These are phyloP conservation scores for Leucophenga montana DNA, from an alignment of 2,888 invertebrate genomes.

Conservation along the genomic window DNA sequence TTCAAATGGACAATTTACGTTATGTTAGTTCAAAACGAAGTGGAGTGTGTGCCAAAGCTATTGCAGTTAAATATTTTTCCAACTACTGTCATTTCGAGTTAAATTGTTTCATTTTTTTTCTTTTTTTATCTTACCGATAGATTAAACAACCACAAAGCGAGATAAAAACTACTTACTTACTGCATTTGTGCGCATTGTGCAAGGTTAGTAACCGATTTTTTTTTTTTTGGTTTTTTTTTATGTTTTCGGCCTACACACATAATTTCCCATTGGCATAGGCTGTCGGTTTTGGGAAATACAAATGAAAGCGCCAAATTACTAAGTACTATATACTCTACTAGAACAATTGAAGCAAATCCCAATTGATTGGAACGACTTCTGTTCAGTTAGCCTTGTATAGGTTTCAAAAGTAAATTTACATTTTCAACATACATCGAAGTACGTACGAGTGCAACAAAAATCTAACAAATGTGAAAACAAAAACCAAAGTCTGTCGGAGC, in stretches of 20 bases:
- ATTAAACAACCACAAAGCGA: too few species aligned
- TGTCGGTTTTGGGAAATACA: too few species aligned
- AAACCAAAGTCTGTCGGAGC: background rate
- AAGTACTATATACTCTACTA: too few species aligned
- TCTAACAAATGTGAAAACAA: background rate
- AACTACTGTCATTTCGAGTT: constrained; percentile 25
- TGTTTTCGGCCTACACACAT: too few species aligned
- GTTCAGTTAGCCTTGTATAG: constrained; percentile 1
- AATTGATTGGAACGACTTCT: too few species aligned
- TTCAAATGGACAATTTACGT: constrained; percentile 2
- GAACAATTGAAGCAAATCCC: too few species aligned
- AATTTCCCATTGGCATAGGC: too few species aligned
- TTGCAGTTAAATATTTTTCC: constrained; percentile 23
- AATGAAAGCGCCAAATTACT: too few species aligned
- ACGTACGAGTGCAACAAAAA: background rate
- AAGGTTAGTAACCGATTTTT: too few species aligned
- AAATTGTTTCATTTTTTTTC: background rate
- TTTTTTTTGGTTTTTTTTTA: too few species aligned
- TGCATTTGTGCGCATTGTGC: too few species aligned
- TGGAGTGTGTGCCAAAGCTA: background rate
- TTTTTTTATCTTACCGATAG: background rate
- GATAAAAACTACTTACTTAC: too few species aligned
- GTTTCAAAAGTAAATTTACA: constrained; percentile 20
- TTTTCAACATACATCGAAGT: background rate
- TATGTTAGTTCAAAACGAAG: background rate